Evolutionary conservation across 2,888 invertebrate genomes (phyloP).

Genomic region (Campoplex capitator): DNA sequence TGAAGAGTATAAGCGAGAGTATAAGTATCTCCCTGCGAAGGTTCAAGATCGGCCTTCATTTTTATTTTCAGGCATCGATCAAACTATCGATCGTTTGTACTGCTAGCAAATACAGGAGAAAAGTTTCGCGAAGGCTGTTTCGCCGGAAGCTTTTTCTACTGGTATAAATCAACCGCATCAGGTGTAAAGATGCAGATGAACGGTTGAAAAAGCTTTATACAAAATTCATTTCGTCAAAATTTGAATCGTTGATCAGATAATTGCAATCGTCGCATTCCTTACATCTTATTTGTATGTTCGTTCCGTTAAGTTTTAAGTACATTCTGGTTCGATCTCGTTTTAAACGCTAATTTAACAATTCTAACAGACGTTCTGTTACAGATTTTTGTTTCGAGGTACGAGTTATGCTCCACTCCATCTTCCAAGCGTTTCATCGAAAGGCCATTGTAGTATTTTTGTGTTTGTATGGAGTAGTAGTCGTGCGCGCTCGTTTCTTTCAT

Average conservation of each 20-base stretch:
- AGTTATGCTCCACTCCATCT: conserved; percentile 27
- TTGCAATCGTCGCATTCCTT: conserved; percentile 2
- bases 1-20: background rate
- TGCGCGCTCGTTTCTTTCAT: conserved; percentile 17
- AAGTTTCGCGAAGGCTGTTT: conserved; percentile 9
- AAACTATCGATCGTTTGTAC: background rate
- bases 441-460: conserved; percentile 57
- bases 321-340: conserved; percentile 59
- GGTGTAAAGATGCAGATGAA: conserved; percentile 36
- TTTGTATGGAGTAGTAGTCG: conserved; percentile 33
- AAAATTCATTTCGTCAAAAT: conserved; percentile 48
- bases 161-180: conserved; percentile 62
- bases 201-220: conserved; percentile 61
- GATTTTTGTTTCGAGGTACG: conserved; percentile 44
- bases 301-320: conserved; percentile 37
- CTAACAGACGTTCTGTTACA: conserved; percentile 54
- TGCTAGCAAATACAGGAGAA: background rate
- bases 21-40: background rate
- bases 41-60: background rate
- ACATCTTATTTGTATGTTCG: background rate
- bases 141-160: conserved; percentile 22
- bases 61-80: background rate
- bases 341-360: conserved; percentile 55
- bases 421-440: conserved; percentile 56
- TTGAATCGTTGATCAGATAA: conserved; percentile 21